Evolutionary conservation across 2,113 vertebrate species (phyloP).

Genomic region (Galemys pyrenaicus): DNA sequence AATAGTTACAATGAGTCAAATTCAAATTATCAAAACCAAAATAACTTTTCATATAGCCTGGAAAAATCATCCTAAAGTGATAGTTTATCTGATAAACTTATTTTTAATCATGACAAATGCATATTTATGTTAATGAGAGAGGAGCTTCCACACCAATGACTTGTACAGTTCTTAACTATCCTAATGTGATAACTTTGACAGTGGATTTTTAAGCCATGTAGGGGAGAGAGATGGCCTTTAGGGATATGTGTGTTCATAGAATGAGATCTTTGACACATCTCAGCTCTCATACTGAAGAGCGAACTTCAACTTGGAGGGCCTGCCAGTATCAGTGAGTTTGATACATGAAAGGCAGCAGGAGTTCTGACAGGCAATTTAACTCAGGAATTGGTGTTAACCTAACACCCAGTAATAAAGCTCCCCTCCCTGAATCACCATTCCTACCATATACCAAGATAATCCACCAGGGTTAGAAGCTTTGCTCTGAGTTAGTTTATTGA

Average conservation of each 20-base stretch:
- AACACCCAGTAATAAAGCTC: not conserved
- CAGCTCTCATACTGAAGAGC: not conserved
- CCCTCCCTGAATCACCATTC: not conserved
- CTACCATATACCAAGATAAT: not conserved
- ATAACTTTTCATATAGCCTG: not conserved
- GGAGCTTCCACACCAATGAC: not conserved
- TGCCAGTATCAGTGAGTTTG: not conserved
- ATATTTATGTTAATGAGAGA: not conserved
- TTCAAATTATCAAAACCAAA: not conserved
- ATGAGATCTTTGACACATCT: not conserved
- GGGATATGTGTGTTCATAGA: not conserved
- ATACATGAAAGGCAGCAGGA: not conserved
- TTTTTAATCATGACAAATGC: not conserved
- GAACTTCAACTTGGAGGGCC: not conserved
- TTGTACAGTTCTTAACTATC: not conserved
- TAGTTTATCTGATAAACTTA: not conserved
- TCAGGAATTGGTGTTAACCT: not conserved
- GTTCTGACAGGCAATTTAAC: not conserved
- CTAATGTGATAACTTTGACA: not conserved
- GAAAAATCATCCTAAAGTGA: not conserved
- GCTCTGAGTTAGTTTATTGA: not conserved
- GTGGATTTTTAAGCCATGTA: not conserved
- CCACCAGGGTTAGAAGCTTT: not conserved
- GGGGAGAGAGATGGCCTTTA: not conserved
- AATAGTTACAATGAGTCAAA: conserved; percentile 64